A percentile compares a stretch with the other conserved stretches of the same genome.
phyloP scores from a whole-genome alignment of 2,797 vertebrate genomes.

The Hypotaenidia okinawae region DNA sequence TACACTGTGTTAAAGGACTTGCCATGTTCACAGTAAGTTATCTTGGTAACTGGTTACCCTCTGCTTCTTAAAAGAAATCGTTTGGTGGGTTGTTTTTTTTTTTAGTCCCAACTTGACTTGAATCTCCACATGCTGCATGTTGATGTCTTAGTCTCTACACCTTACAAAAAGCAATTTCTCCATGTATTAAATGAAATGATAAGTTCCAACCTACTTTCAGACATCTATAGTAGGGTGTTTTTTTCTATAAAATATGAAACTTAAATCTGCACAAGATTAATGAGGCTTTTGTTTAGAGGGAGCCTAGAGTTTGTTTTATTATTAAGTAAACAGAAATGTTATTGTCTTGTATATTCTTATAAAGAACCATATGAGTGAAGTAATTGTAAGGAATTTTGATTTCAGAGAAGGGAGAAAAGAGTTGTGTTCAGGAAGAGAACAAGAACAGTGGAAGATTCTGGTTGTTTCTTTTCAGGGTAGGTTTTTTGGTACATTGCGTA shows the following conservation, averaged over 20 bases:
- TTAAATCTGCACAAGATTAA: neutral
- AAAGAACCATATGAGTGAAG: neutral
- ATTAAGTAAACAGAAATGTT: neutral
- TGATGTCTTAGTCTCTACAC: neutral
- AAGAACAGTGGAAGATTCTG: neutral
- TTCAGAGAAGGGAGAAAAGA: neutral
- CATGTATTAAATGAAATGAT: neutral
- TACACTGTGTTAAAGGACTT: neutral
- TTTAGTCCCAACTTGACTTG: neutral
- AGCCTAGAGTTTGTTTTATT: neutral
- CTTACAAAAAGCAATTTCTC: neutral
- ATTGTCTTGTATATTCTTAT: neutral
- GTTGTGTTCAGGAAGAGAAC: neutral
- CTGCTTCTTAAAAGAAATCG: neutral
- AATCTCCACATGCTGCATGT: neutral
- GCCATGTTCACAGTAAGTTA: neutral
- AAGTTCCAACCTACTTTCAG: neutral
- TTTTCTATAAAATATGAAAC: neutral
- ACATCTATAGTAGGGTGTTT: neutral
- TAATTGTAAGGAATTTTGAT: neutral
- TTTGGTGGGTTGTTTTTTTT: neutral
- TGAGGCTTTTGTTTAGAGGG: neutral
- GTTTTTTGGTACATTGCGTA: neutral
- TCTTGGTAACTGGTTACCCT: neutral
- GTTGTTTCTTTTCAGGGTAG: neutral